Percentiles rank a stretch among this genome's conserved stretches.
phyloP scores from a whole-genome alignment of 2,888 invertebrate genomes.

The Acanthosepion lycidas region DNA sequence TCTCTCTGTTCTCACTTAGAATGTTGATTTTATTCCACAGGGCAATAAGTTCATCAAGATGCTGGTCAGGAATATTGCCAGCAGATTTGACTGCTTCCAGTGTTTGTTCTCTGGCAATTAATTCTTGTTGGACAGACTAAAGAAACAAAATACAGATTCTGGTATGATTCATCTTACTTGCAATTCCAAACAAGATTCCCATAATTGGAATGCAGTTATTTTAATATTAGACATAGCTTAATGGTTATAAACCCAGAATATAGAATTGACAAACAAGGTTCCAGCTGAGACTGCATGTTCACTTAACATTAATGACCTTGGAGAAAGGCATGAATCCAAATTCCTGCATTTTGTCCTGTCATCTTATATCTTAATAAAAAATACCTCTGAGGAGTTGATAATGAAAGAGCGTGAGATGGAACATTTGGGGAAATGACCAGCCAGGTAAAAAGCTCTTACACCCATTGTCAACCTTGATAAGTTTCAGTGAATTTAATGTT shows the following conservation, averaged over 20 bases:
- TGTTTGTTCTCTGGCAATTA: slow-evolving; percentile 67
- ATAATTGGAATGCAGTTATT: neutral
- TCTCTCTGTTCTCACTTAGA: slow-evolving; percentile 68
- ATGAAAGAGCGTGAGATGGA: too few relatives aligned
- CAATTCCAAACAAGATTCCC: neutral
- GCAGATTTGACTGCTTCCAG: slow-evolving; percentile 70
- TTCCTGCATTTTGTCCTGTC: too few relatives aligned
- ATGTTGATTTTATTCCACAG: slow-evolving; percentile 71
- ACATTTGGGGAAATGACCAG: too few relatives aligned
- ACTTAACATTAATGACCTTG: too few relatives aligned
- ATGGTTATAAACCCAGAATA: neutral
- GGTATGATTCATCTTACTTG: neutral
- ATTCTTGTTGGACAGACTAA: slow-evolving; percentile 72
- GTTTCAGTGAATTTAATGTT: too few relatives aligned
- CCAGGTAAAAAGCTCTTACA: too few relatives aligned
- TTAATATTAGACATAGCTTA: neutral
- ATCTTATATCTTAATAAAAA: too few relatives aligned
- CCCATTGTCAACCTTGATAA: too few relatives aligned
- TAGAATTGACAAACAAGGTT: neutral
- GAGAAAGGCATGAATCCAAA: too few relatives aligned
- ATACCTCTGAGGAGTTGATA: too few relatives aligned
- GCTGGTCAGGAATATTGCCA: slow-evolving; percentile 65
- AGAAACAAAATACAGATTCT: slow-evolving; percentile 48
- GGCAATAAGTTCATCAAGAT: slow-evolving; percentile 68
- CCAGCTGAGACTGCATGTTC: too few relatives aligned